Evolutionary conservation across 2,113 vertebrate species (phyloP), one percentile per base, ranked within the genome.

Genomic region (Parotia lawesii): DNA sequence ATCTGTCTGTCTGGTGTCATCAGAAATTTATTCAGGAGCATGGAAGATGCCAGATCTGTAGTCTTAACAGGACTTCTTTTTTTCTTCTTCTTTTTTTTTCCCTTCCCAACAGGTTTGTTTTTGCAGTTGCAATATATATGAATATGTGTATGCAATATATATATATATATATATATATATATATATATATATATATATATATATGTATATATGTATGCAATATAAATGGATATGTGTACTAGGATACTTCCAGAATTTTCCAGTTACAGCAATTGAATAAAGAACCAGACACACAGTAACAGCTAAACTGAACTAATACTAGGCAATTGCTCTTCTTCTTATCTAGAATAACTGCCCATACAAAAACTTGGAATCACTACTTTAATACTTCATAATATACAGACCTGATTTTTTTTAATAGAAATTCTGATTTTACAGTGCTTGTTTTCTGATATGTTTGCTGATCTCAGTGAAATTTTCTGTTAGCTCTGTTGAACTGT

Each of bases 391-490:
- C 18, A 20, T 67, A 81, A 48, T 44, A 37, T 6, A 4, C 21
- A 35, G 51, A 81, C 20, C 12, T 62, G 15, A 14, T 37, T 76
- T 92, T 75, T 72, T 22, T 6, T 28, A 67, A 45, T 38, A 28
- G 24, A 85, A 60, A 44, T 42, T 38, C 29, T 64, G 12, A 48
- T 82, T 82, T 61, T 65, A 14, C 11, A 53, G 17, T 53, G 12
- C 15, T 61, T 62, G 5, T 73, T 88, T 90, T 66, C 45, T 37
- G n/a, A 53, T 79, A 40, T 15, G 61, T 18, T 76, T 57, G 18
- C n/a, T 86, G 72, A 85, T 58, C 15, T 92, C 50, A 54, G 25
- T 76, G 76, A 44, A 88, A 70, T 83, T 89, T 75, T 89, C 42
- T 83, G n/a, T 91, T 86, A 72, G n/a, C 20, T 64, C 21, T 57